phyloP scores from a whole-genome alignment of 2,888 invertebrate genomes.

The Crossocerus cetratus region DNA sequence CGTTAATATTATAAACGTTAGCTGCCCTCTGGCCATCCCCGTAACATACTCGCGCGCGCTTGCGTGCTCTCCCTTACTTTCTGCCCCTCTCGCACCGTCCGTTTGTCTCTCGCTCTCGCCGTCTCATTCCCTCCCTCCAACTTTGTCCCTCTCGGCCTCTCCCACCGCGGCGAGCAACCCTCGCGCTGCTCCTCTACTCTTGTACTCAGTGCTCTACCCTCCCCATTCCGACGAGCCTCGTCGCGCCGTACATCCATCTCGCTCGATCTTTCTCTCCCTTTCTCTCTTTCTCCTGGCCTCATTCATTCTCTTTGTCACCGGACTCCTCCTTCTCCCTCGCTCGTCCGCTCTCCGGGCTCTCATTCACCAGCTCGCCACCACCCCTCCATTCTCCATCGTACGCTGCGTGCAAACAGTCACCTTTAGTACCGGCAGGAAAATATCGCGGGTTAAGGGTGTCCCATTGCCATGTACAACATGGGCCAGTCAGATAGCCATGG shows the following conservation, averaged over 20 bases:
- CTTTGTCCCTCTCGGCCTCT: background rate
- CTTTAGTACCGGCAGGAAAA: too few relatives aligned
- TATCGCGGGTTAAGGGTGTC: too few relatives aligned
- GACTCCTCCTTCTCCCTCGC: slow-evolving; percentile 9
- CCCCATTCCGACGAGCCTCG: slow-evolving; percentile 30
- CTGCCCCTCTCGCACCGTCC: slow-evolving; percentile 8
- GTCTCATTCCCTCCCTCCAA: background rate
- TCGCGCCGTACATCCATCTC: slow-evolving; percentile 22
- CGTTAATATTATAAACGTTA: slow-evolving; percentile 77
- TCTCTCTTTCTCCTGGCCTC: slow-evolving; percentile 14
- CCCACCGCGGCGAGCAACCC: background rate
- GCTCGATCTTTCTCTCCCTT: slow-evolving; percentile 25
- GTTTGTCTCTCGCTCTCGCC: slow-evolving; percentile 17
- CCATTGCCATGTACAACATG: slow-evolving; percentile 66
- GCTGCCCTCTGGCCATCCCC: slow-evolving; percentile 75
- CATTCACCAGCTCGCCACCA: background rate
- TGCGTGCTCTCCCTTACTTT: slow-evolving; percentile 40
- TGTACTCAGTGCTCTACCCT: slow-evolving; percentile 16
- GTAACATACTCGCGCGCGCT: slow-evolving; percentile 63
- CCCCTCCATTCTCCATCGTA: slow-evolving; percentile 5
- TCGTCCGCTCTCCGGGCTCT: slow-evolving; percentile 2
- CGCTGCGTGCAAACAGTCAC: slow-evolving; percentile 47
- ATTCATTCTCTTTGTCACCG: slow-evolving; percentile 4
- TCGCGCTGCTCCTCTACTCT: background rate
- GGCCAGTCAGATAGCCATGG: slow-evolving; percentile 11